Evolutionary conservation across 2,113 vertebrate species (phyloP).

Genomic region (Ptyas mucosa): DNA sequence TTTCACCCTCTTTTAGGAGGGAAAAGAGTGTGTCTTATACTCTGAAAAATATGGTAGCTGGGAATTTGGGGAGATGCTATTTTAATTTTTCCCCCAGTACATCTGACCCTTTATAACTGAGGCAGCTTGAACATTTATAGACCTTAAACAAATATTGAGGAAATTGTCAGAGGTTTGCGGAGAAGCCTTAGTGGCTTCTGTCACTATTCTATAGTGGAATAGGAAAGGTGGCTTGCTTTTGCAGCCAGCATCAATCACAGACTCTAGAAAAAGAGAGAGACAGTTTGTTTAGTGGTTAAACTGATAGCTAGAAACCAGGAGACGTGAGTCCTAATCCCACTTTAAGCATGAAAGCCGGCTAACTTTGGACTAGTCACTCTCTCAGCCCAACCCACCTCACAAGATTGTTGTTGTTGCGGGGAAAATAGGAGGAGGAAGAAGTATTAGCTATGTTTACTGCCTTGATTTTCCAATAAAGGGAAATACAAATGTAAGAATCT

Average conservation of each 20-base stretch:
- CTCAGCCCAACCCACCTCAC: background rate
- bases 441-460: background rate
- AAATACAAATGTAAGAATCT: background rate
- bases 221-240: background rate
- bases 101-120: background rate
- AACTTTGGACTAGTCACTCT: background rate
- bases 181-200: background rate
- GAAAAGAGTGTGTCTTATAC: no score
- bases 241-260: background rate
- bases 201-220: background rate
- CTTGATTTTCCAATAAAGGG: background rate
- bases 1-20: no score
- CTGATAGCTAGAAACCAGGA: background rate
- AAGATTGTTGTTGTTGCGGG: background rate
- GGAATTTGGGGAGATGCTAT: background rate
- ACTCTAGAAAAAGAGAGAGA: background rate
- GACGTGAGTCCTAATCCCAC: background rate
- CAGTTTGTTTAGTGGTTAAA: background rate
- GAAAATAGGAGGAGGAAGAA: background rate
- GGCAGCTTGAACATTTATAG: background rate
- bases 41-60: background rate
- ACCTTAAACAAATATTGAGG: background rate
- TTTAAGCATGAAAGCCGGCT: background rate
- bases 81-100: background rate
- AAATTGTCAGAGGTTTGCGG: background rate